Evolutionary conservation across 2,113 vertebrate genomes (phyloP).

Genomic region (Nycticebus coucang): DNA sequence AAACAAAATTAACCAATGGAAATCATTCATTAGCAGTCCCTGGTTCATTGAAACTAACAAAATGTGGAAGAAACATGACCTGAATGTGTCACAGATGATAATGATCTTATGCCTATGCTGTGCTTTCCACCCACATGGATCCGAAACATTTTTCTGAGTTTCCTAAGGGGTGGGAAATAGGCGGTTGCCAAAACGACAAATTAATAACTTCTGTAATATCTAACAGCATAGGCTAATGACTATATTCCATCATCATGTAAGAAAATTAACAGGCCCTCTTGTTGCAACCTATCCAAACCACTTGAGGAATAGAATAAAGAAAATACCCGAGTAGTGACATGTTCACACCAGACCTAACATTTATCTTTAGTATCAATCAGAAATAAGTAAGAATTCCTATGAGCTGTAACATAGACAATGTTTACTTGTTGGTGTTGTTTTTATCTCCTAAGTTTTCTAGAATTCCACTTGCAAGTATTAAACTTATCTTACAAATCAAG

Average conservation of each 20-base stretch:
- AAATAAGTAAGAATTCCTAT: neutral
- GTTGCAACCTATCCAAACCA: neutral
- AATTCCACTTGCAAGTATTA: neutral
- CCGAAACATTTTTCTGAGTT: slow-evolving; percentile 76
- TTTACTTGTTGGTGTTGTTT: neutral
- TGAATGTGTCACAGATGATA: slow-evolving; percentile 83
- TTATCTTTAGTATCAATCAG: neutral
- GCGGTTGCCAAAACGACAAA: slow-evolving; percentile 69
- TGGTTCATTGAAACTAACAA: slow-evolving; percentile 85
- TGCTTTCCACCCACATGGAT: slow-evolving; percentile 81
- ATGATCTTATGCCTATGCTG: slow-evolving; percentile 81
- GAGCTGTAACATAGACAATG: neutral
- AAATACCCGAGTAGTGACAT: neutral
- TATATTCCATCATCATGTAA: slow-evolving; percentile 53
- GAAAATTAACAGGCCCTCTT: neutral
- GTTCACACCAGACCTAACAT: neutral
- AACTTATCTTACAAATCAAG: neutral
- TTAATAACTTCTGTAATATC: slow-evolving; percentile 65
- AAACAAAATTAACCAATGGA: slow-evolving; percentile 86
- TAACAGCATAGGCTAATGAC: neutral
- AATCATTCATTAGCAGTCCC: slow-evolving; percentile 86
- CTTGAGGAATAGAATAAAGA: neutral
- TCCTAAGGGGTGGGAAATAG: slow-evolving; percentile 78
- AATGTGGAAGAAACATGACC: slow-evolving; percentile 85
- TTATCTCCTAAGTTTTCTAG: neutral